Base-by-base conservation (phyloP, 2,797 vertebrate species). In the Nyctibius grandis region DNA sequence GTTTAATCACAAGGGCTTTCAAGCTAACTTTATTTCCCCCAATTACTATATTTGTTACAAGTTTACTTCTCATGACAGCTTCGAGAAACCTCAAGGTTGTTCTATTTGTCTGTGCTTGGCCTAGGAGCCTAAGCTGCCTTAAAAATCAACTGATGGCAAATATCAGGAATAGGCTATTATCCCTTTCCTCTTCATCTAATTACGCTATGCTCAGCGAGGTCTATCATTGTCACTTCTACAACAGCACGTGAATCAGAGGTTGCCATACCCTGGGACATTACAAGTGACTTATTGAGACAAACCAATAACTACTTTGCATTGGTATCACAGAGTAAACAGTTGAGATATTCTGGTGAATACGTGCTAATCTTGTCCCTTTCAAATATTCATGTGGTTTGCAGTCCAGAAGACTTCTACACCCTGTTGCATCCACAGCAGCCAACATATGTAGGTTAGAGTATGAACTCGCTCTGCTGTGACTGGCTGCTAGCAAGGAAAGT, bases 401-500 rank as follows among this genome's bases (percentile, higher is more conserved):
- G 60, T 31, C 3, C 60, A 82, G 50, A 72, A 45, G 23, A 33
- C 18, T 53, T 80, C 29, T n/a, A 12, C 21, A 45, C 15, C 47
- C 50, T 0, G 0, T 3, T 42, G 26, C 61, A 51, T 26, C 28
- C 33, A 16, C 84, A 47, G 70, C 76, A 92, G 68, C 16, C 36
- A 18, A 54, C 1, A 17, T 31, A 12, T 8, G 11, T 59, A 65
- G 45, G 88, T 61, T 78, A 45, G 33, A 88, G 82, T 6, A 56
- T 4, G 38, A 85, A 79, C 84, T 78, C 1, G 0, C n/a, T 40
- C 82, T 80, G 56, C 82, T 90, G 61, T 77, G 57, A 77, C 70
- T 85, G 85, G 72, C 63, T 90, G 68, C 75, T 95, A 91, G 85
- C 88, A 89, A 89, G 92, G 70, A 96, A 96, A 95, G 88, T 84